Evolutionary conservation across 2,888 invertebrate genomes (phyloP).

Genomic region (Zaprionus bogoriensis): DNA sequence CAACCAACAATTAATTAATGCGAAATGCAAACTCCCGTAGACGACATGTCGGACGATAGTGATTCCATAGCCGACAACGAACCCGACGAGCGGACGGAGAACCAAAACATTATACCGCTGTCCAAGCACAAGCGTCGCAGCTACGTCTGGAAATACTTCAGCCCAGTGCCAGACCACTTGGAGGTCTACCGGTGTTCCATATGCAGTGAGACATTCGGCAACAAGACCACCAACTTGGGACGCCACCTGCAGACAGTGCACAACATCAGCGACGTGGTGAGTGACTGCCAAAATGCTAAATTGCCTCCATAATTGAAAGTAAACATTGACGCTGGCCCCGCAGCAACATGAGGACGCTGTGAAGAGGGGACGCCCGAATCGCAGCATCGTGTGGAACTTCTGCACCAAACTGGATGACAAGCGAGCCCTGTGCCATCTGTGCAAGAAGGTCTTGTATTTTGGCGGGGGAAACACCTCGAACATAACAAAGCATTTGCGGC

Average conservation of each 20-base stretch:
- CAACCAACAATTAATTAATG: neutral
- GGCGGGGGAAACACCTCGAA: constrained; percentile 76
- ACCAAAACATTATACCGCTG: constrained; percentile 29
- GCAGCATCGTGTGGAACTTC: constrained; percentile 76
- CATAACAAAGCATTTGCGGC: constrained; percentile 69
- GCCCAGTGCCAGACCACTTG: constrained; percentile 42
- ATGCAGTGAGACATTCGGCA: constrained; percentile 66
- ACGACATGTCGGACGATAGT: constrained; percentile 35
- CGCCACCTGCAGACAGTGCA: constrained; percentile 63
- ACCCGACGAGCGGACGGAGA: constrained; percentile 26
- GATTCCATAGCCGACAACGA: constrained; percentile 32
- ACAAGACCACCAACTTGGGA: constrained; percentile 63
- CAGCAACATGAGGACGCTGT: constrained; percentile 31
- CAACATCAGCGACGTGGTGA: constrained; percentile 40
- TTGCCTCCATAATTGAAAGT: neutral
- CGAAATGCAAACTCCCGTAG: neutral
- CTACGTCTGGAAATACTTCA: constrained; percentile 71
- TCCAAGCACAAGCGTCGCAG: constrained; percentile 43
- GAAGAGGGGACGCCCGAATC: constrained; percentile 60
- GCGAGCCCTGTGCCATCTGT: constrained; percentile 71
- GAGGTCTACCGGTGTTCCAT: constrained; percentile 58
- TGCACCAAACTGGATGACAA: constrained; percentile 70
- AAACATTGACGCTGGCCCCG: neutral
- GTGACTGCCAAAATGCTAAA: constrained; percentile 1
- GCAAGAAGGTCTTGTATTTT: constrained; percentile 68